Base-by-base conservation (phyloP, 1,140 invertebrate species). In the Dreissena rostriformis region DNA sequence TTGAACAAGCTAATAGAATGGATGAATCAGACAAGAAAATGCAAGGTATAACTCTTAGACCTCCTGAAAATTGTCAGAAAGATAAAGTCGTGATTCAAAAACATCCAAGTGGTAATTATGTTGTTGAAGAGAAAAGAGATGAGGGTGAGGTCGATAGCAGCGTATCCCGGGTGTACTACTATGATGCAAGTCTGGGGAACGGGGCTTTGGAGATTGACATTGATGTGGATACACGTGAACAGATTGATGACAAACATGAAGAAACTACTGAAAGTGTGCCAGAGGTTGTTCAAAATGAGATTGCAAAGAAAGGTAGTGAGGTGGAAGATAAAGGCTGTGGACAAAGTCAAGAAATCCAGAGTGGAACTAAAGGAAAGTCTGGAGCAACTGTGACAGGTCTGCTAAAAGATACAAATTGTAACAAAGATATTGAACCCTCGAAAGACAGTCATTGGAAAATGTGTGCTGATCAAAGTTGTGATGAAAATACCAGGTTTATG, bases 91-190 rank as follows among this genome's bases (percentile, higher is more conserved):
- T n/a, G 17, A 24, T 19, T 61, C 4, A 61, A 61, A 61, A n/a
- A n/a, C 17, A 11, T 61, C 17, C 6, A 5, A 61, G 17, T 11
- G 57, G 57, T 24, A 61, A 61, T 4, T 11, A 61, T 61, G 6
- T 61, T 61, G 57, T 61, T 61, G 57, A 61, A 61, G 22, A 61
- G 2, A 61, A 61, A 61, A 24, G 22, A 61, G 57, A 61, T 61
- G 17, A 12, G 11, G 22, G 12, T n/a, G 57, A 61, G 22, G 57
- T 61, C 12, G 17, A 19, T n/a, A 24, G 2, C 2, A 61, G 57
- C 12, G 22, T 39, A 39, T 39, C 39, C 39, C 39, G 57, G 57
- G 11, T 61, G 57, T 61, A 61, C 12, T 61, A 61, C 57, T 61
- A 61, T 61, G 57, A 61, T 61, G 57, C 17, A 61, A 61, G 57